phyloP scores from a whole-genome alignment of 1,140 invertebrate genomes.

The Propsilocerus akamusi region DNA sequence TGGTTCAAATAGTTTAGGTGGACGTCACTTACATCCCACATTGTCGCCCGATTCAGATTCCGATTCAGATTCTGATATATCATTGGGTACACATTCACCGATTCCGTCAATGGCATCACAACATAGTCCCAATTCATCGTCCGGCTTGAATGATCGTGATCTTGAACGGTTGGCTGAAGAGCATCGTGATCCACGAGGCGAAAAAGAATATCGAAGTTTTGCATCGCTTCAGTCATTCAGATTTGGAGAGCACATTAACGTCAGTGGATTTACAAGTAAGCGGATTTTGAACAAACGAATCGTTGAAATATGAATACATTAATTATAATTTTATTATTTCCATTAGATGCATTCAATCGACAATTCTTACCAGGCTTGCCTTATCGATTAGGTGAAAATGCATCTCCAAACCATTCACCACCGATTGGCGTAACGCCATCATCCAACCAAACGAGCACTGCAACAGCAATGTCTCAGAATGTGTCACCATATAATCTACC shows the following conservation, averaged over 20 bases:
- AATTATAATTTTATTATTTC: background rate
- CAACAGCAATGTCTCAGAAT: constrained; percentile 17
- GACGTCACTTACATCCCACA: constrained; percentile 17
- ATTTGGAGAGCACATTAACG: constrained; percentile 5
- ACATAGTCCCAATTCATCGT: constrained; percentile 23
- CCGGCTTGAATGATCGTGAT: constrained; percentile 21
- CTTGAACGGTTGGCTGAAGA: constrained; percentile 21
- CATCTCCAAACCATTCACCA: constrained; percentile 7
- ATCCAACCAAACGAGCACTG: constrained; percentile 12
- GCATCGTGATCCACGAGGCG: constrained; percentile 5
- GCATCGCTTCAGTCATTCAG: constrained; percentile 13
- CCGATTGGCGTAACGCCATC: constrained; percentile 8
- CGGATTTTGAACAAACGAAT: background rate
- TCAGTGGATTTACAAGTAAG: constrained; percentile 11
- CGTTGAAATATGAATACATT: background rate
- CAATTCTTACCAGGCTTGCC: constrained; percentile 5
- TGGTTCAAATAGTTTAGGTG: constrained; percentile 13
- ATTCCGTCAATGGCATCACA: constrained; percentile 25
- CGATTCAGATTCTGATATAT: constrained; percentile 31
- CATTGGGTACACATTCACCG: constrained; percentile 31
- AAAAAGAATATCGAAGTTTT: constrained; percentile 19
- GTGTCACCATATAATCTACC: constrained; percentile 19
- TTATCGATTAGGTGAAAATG: constrained; percentile 6
- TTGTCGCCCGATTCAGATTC: constrained; percentile 23
- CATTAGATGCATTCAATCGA: constrained; percentile 4